A percentile compares a stretch with the other conserved stretches of the same genome.
Conservation (phyloP, 2,888 invertebrate genomes). For the Spilarctia lutea region DNA sequence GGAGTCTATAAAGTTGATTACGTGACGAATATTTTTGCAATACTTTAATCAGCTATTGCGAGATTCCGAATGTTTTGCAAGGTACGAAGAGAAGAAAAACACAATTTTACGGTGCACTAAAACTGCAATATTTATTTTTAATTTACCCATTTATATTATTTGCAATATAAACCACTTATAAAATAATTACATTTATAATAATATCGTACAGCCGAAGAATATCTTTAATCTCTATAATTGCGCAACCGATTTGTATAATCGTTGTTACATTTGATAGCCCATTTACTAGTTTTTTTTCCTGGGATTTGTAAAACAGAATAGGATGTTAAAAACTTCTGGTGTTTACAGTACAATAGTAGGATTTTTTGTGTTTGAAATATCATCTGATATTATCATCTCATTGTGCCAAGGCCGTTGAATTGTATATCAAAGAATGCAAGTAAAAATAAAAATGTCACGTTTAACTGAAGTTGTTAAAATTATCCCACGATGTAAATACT, state of each 20-base stretch:
- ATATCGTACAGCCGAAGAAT: not conserved
- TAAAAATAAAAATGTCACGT: not conserved
- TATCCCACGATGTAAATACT: not conserved
- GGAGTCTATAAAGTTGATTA: conserved; percentile 27
- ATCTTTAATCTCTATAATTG: not conserved
- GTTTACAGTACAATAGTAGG: not conserved
- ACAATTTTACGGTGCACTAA: conserved; percentile 28
- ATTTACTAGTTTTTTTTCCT: not conserved
- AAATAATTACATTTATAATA: not conserved
- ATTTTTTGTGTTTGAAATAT: not conserved
- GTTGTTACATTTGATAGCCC: not conserved
- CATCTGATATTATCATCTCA: not conserved
- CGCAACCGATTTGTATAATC: not conserved
- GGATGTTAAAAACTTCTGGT: not conserved
- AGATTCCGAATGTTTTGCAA: conserved; percentile 37
- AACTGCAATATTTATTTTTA: conserved; percentile 19
- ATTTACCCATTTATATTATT: not conserved
- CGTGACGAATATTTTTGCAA: conserved; percentile 31
- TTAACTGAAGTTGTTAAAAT: not conserved
- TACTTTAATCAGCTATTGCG: conserved; percentile 37
- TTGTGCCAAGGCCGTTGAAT: not conserved
- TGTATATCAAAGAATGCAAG: not conserved
- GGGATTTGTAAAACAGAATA: not conserved
- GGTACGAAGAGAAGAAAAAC: conserved; percentile 30
- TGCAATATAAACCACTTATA: not conserved